A percentile compares a stretch with the other conserved stretches of the same genome.
These are phyloP conservation scores for Drosophila prolongata DNA, from an alignment of 2,888 invertebrate species.

Conservation along the genomic window DNA sequence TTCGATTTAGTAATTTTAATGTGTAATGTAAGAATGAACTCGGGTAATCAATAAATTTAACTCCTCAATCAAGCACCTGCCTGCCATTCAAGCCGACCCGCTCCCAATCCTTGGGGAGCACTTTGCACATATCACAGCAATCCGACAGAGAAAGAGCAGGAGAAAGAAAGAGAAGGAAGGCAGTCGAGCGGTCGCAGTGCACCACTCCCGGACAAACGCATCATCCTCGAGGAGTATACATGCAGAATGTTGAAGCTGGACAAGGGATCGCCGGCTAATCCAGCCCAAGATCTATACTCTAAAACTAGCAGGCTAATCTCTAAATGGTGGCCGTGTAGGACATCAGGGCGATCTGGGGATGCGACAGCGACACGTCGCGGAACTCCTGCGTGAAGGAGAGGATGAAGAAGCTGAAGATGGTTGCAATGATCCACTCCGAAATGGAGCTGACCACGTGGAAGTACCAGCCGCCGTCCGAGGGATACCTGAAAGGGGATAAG, in stretches of 20 bases:
- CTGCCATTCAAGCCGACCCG: background rate
- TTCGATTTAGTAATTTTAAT: conserved; percentile 26
- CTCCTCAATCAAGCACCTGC: conserved; percentile 26
- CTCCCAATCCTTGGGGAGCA: background rate
- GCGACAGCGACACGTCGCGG: conserved; percentile 86
- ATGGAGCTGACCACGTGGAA: conserved; percentile 88
- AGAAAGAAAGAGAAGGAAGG: conserved; percentile 3
- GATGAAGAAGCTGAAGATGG: conserved; percentile 87
- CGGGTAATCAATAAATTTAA: conserved; percentile 53
- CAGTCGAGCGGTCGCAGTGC: background rate
- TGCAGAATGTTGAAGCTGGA: conserved; percentile 5
- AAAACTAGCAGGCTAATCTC: background rate
- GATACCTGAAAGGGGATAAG: conserved; percentile 79
- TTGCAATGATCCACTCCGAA: conserved; percentile 89
- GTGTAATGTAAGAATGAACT: conserved; percentile 25
- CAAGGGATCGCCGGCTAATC: conserved; percentile 12
- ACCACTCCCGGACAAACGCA: background rate
- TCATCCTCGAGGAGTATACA: conserved; percentile 1
- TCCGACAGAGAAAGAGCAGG: conserved; percentile 28
- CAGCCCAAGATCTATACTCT: conserved; percentile 9
- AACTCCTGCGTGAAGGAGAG: conserved; percentile 88
- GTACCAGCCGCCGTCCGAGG: conserved; percentile 88
- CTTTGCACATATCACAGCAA: conserved; percentile 50
- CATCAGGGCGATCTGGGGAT: conserved; percentile 83
- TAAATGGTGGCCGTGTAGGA: conserved; percentile 79